These are phyloP conservation scores for Myopa tessellatipennis DNA, from an alignment of 2,888 invertebrate genomes.

Conservation along the genomic window DNA sequence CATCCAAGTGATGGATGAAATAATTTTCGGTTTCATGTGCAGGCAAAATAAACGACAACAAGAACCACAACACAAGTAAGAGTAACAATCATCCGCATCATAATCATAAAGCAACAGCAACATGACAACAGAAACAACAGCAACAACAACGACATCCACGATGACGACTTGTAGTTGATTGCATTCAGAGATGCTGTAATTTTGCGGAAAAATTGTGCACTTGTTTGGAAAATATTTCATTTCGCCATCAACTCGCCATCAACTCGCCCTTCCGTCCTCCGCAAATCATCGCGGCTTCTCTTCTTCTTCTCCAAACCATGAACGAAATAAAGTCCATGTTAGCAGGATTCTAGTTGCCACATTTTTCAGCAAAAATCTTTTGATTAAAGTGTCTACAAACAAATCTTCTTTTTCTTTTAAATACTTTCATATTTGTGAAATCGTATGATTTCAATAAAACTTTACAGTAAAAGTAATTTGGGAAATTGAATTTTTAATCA, in stretches of 20 bases:
- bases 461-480: too few relatives aligned
- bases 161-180: neutral
- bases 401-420: too few relatives aligned
- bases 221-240: conserved; percentile 14
- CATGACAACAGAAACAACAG: neutral
- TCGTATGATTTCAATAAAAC: too few relatives aligned
- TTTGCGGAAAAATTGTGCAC: conserved; percentile 16
- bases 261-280: too few relatives aligned
- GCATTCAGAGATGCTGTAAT: conserved; percentile 3
- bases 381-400: too few relatives aligned
- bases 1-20: conserved; percentile 11
- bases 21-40: neutral
- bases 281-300: too few relatives aligned
- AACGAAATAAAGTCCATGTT: too few relatives aligned
- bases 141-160: conserved; percentile 1
- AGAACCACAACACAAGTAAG: neutral
- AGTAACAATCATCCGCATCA: neutral
- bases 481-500: too few relatives aligned
- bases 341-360: too few relatives aligned
- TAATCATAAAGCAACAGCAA: neutral
- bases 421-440: too few relatives aligned
- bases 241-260: too few relatives aligned
- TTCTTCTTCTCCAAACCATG: neutral
- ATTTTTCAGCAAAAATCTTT: too few relatives aligned
- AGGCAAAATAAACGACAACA: neutral